Evolutionary conservation across 1,140 invertebrate species (phyloP), one percentile per base, ranked within the genome.

Genomic region (Megalopta genalis): DNA sequence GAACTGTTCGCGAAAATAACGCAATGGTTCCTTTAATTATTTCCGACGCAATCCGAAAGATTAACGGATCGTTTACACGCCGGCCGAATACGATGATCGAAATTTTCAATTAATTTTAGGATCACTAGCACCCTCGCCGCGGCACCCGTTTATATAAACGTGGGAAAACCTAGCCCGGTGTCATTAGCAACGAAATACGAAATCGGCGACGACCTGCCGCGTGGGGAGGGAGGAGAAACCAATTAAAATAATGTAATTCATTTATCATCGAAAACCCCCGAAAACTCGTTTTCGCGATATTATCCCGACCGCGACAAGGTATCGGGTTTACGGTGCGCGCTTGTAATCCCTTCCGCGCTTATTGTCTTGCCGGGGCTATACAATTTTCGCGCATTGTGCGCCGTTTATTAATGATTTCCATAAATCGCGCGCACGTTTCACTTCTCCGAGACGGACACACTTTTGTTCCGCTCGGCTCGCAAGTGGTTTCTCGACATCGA

Each of bases 171-270:
- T 32, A 23, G 27, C 32, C n/a, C 54, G 16, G 65, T 76, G 65
- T 66, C 62, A 59, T 78, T 78, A 78, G 32, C 23, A 37, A 18
- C 32, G 27, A 52, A 46, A 39, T 9, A 23, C n/a, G 60, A 3
- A 32, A 46, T 64, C 42, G 10, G 21, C n/a, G 52, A 6, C 62
- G 37, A 54, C 10, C 63, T n/a, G n/a, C n/a, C n/a, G n/a, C n/a
- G n/a, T n/a, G n/a, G n/a, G n/a, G n/a, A n/a, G n/a, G n/a, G n/a
- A 42, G 18, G 21, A 2, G 57, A 68, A 80, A 80, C 49, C 74
- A 69, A 81, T 81, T 77, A 81, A 77, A 81, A 77, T 77, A 77
- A 81, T 81, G 65, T 77, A 81, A 77, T 81, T 75, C 74, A 49
- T 76, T 80, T 32, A 8, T 68, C 46, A 23, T 42, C 42, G n/a